Percentiles rank a stretch among this genome's conserved stretches.
phyloP scores from a whole-genome alignment of 1,140 invertebrate genomes.

The Metaphire vulgaris region DNA sequence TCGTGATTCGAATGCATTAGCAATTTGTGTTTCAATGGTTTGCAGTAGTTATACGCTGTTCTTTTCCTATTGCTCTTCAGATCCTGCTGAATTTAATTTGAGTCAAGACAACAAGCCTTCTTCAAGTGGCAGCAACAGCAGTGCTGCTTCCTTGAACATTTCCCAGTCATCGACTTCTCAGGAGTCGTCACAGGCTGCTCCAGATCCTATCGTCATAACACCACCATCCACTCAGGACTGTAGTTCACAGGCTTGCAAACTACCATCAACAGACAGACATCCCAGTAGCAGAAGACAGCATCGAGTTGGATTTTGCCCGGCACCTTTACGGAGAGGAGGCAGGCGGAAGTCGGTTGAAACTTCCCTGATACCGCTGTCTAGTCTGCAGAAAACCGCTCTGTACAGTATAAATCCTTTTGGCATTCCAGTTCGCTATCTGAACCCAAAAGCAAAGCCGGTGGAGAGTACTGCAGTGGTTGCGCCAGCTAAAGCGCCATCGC shows the following conservation, averaged over 20 bases:
- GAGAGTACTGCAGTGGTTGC: no score
- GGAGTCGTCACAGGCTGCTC: no score
- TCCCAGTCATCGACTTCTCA: no score
- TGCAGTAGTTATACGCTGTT: neutral
- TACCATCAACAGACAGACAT: no score
- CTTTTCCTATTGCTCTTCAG: neutral
- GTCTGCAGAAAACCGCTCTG: neutral
- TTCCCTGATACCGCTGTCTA: neutral
- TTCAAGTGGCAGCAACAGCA: neutral
- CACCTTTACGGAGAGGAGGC: neutral
- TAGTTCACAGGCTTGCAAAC: neutral
- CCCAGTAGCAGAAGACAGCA: no score
- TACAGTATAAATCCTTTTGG: conserved; percentile 14
- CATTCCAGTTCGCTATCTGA: conserved; percentile 7
- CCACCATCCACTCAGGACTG: no score
- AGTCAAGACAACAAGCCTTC: neutral
- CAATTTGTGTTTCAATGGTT: no score
- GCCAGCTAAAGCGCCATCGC: no score
- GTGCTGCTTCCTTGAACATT: no score
- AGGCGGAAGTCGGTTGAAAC: neutral
- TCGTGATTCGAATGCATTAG: no score
- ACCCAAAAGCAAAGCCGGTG: neutral
- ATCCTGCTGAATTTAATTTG: neutral
- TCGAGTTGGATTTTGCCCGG: neutral
- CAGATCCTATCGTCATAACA: no score